Conservation (phyloP, 2,797 vertebrate genomes). For the Phylloscopus collybita region DNA sequence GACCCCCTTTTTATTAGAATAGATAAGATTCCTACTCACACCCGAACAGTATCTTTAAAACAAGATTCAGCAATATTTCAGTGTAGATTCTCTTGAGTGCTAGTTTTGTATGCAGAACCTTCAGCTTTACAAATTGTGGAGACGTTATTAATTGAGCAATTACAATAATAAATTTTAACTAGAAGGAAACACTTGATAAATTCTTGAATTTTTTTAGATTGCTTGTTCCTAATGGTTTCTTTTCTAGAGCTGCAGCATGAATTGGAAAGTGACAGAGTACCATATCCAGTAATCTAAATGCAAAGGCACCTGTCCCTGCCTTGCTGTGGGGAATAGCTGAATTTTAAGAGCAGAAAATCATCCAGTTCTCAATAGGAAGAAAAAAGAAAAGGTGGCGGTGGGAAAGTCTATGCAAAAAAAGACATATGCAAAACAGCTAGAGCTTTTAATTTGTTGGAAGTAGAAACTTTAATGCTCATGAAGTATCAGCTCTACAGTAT, state of each 20-base stretch:
- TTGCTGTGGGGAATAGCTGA: background rate
- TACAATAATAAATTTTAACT: background rate
- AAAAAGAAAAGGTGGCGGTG: accelerated
- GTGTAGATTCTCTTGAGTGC: background rate
- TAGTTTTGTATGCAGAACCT: background rate
- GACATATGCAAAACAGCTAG: background rate
- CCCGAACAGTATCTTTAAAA: background rate
- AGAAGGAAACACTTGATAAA: background rate
- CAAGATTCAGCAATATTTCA: background rate
- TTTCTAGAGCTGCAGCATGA: background rate
- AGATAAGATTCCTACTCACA: background rate
- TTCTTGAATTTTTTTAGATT: background rate
- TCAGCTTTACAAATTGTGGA: background rate
- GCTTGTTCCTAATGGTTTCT: accelerated
- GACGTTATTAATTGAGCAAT: background rate
- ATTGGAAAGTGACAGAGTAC: background rate
- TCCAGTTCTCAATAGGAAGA: background rate
- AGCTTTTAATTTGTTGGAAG: background rate
- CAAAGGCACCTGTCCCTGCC: background rate
- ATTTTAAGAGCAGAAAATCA: background rate
- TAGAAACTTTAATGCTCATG: background rate
- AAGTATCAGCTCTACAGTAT: background rate
- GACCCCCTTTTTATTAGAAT: background rate
- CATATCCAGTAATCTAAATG: background rate
- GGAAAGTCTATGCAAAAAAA: background rate